These are phyloP conservation scores for Lasaia peninsularis DNA, from an alignment of 1,140 invertebrate species.

Conservation along the genomic window DNA sequence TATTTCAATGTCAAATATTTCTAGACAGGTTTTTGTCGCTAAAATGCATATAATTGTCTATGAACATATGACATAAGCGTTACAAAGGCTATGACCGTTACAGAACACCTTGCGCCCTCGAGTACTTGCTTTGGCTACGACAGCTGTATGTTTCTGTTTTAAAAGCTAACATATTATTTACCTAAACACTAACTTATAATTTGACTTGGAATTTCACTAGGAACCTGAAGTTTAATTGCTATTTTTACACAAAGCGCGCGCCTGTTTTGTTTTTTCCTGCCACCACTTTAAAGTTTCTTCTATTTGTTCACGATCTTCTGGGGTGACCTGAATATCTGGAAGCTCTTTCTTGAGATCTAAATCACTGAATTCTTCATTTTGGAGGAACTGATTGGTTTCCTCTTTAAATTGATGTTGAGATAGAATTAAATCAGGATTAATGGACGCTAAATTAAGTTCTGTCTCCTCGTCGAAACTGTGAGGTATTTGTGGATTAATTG, in stretches of 20 bases:
- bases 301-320: slow-evolving; percentile 67
- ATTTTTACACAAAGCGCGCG: slow-evolving; percentile 41
- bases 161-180: slow-evolving; percentile 21
- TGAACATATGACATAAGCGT: slow-evolving; percentile 6
- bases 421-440: slow-evolving; percentile 56
- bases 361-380: slow-evolving; percentile 45
- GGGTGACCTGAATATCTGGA: slow-evolving; percentile 66
- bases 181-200: slow-evolving; percentile 6
- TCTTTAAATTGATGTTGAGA: slow-evolving; percentile 50
- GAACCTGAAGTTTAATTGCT: slow-evolving; percentile 32
- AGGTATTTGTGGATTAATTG: slow-evolving; percentile 53
- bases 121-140: slow-evolving; percentile 63
- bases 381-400: slow-evolving; percentile 32
- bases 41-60: background rate
- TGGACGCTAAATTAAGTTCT: slow-evolving; percentile 43
- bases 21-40: background rate
- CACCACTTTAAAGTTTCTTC: slow-evolving; percentile 73
- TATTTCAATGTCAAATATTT: background rate
- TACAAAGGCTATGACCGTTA: slow-evolving; percentile 52
- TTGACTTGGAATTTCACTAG: background rate
- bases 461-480: slow-evolving; percentile 40
- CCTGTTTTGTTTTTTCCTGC: slow-evolving; percentile 68
- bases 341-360: slow-evolving; percentile 65
- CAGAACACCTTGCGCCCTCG: slow-evolving; percentile 61
- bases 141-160: slow-evolving; percentile 64